Percentiles rank a stretch among this genome's conserved stretches.
These are phyloP conservation scores for Parasteatoda lunata DNA, from an alignment of 2,888 invertebrate species.

Conservation along the genomic window DNA sequence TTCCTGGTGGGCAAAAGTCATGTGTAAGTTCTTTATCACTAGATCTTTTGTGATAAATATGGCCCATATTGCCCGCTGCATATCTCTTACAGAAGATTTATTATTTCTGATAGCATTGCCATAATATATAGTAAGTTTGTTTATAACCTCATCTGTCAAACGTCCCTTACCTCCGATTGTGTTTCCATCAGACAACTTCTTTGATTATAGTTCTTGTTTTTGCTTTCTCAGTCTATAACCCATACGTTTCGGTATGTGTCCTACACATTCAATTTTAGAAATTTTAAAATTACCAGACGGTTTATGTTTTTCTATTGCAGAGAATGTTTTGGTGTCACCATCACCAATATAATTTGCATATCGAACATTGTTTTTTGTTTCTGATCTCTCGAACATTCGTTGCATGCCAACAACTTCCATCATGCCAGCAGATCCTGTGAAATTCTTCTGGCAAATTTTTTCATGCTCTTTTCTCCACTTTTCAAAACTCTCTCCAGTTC, in stretches of 20 bases:
- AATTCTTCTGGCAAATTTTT: too few species aligned
- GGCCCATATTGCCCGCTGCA: not conserved
- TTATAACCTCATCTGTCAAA: not conserved
- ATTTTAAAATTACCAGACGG: not conserved
- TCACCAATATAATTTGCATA: conserved; percentile 6
- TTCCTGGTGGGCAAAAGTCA: too few species aligned
- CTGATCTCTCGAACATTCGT: not conserved
- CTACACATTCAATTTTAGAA: conserved; percentile 9
- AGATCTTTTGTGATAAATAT: not conserved
- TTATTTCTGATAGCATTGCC: not conserved
- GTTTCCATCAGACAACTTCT: not conserved
- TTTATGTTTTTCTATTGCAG: not conserved
- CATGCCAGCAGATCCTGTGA: not conserved
- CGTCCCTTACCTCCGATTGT: not conserved
- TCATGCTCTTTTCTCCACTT: too few species aligned
- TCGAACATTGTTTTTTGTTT: not conserved
- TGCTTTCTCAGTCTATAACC: not conserved
- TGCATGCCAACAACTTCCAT: not conserved
- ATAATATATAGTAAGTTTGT: not conserved
- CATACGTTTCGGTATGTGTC: conserved; percentile 2
- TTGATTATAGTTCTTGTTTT: not conserved
- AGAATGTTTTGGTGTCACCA: not conserved
- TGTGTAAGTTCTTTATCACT: not conserved
- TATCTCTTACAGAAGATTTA: not conserved
- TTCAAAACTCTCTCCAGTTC: too few species aligned